Evolutionary conservation across 2,797 vertebrate genomes (phyloP), one percentile per base, ranked within the genome.

Genomic region (Podargus strigoides): DNA sequence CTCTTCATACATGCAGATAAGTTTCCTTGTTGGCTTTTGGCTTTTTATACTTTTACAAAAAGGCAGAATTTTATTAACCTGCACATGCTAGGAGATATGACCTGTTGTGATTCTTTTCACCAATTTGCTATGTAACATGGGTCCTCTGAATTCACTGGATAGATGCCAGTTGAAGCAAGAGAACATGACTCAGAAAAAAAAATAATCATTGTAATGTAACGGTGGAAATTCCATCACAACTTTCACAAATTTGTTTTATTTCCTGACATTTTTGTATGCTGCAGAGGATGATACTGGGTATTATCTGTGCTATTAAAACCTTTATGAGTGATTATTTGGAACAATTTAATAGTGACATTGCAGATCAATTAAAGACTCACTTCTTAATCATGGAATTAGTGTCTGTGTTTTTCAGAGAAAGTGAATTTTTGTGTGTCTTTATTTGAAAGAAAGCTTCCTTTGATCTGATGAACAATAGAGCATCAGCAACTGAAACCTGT

Each of bases 391-490:
- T 23, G 26, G 44, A 42, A 55, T 34, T 50, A 17, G 7, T 13
- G 21, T 59, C 39, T 86, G 14, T 70, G 27, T 36, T 90, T 67
- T 88, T 64, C 30, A 26, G 39, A 86, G 30, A 73, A 91, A 72
- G 37, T 16, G 28, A 84, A 22, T 75, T 94, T 94, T 83, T 70
- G 28, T 42, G 19, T 66, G 36, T 46, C 44, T 89, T 79, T 22
- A 22, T 86, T 82, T 93, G 80, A 88, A 91, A 74, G 46, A 46
- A 88, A 59, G 14, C 21, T 86, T 53, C 63, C 66, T 87, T 95
- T 95, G 83, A 84, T 90, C 67, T 82, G n/a, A 34, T 32, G 46
- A 85, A 62, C 46, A 46, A 5, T 12, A 80, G 58, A 77, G 21
- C 30, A 70, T 68, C 36, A 85, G 41, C 67, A 81, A 18, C 81